Conservation (phyloP, 2,113 vertebrate species). For the Sorex araneus region DNA sequence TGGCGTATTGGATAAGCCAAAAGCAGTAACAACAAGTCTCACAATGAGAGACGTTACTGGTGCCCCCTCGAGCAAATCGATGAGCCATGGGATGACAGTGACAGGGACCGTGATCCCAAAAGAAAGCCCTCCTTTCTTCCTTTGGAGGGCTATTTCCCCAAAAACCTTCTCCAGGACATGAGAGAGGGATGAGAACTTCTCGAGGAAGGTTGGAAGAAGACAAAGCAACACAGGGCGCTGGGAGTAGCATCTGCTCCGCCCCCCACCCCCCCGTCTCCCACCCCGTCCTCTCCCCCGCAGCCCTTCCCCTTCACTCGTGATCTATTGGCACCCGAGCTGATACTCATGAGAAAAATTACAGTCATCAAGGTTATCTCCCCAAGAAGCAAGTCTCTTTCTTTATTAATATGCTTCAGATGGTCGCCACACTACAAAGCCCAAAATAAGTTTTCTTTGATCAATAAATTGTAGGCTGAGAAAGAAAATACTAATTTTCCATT, state of each 20-base stretch:
- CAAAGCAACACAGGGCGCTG: slow-evolving; percentile 40
- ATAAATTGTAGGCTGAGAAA: slow-evolving; percentile 82
- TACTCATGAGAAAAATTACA: slow-evolving; percentile 83
- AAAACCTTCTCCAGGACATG: slow-evolving; percentile 12
- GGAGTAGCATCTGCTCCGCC: not conserved
- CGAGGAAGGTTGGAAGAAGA: slow-evolving; percentile 27
- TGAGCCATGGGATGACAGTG: too few species aligned
- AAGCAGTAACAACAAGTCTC: too few species aligned
- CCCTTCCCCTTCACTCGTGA: slow-evolving; percentile 67
- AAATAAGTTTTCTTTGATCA: slow-evolving; percentile 86
- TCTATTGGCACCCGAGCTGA: slow-evolving; percentile 68
- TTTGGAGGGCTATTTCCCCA: not conserved
- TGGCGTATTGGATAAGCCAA: too few species aligned
- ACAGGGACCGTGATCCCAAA: too few species aligned
- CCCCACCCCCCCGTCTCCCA: not conserved
- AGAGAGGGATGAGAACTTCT: slow-evolving; percentile 33
- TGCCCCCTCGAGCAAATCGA: too few species aligned
- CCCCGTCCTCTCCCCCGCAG: slow-evolving; percentile 71
- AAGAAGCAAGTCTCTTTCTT: slow-evolving; percentile 82
- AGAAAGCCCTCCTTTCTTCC: not conserved
- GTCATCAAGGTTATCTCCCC: slow-evolving; percentile 83
- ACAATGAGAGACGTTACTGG: too few species aligned
- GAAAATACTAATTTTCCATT: slow-evolving; percentile 83
- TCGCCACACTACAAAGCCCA: slow-evolving; percentile 78
- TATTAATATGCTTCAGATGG: slow-evolving; percentile 84